Conservation (phyloP, 2,797 vertebrate genomes). For the Peromyscus aztecus region DNA sequence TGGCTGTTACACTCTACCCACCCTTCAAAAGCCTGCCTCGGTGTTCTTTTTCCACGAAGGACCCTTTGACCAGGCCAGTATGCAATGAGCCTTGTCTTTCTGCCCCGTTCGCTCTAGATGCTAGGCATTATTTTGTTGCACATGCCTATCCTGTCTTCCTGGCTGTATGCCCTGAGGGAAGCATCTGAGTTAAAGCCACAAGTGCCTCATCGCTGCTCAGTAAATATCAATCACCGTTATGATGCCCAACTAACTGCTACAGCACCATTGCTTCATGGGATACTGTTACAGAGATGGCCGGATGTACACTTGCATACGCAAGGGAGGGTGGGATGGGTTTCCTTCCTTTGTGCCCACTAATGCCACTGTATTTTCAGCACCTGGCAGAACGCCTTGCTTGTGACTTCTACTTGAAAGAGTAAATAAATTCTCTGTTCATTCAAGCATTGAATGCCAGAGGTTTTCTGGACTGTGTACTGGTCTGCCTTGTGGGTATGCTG, state of each 20-base stretch:
- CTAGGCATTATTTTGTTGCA: too few species aligned
- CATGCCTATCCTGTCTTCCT: neutral
- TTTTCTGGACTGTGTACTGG: neutral
- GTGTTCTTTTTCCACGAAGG: neutral
- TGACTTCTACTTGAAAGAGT: neutral
- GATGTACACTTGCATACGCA: rapidly evolving
- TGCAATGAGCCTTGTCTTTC: rapidly evolving
- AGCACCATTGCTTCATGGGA: neutral
- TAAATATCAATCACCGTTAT: neutral
- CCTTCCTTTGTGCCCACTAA: neutral
- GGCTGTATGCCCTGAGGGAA: neutral
- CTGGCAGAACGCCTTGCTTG: neutral
- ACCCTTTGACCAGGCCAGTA: neutral
- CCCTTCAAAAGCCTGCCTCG: neutral
- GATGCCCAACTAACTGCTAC: neutral
- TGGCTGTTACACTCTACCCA: neutral
- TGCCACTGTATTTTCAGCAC: neutral
- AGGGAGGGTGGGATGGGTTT: neutral
- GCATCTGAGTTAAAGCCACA: neutral
- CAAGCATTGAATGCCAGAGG: neutral
- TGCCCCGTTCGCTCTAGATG: neutral
- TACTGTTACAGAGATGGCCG: too few species aligned
- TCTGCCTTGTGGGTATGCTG: neutral
- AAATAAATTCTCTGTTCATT: constrained; percentile 1
- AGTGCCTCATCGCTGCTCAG: neutral